Evolutionary conservation across 2,888 invertebrate species (phyloP), one percentile per base, ranked within the genome.

Genomic region (Aphodius sticticus): DNA sequence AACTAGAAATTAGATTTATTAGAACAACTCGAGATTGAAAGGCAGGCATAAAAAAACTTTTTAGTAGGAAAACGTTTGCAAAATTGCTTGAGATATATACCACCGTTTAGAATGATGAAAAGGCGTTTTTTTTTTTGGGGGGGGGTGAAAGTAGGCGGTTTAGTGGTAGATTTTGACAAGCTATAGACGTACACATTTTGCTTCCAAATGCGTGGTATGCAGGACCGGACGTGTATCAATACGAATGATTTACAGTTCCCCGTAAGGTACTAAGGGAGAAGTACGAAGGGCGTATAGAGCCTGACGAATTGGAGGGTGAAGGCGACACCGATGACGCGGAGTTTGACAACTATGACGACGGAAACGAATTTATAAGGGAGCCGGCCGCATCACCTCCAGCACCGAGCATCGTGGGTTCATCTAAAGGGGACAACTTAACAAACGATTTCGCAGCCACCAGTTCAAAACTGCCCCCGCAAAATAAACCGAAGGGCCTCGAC

Each of bases 191-290:
- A 5, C 9, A 7, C 9, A 12, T 9, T 53, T 53, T 12, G 9
- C 53, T 53, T 53, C 53, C 53, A 5, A 53, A 53, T 53, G 53
- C 12, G 53, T 12, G 53, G 12, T 5, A 53, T 3, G 2, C 53
- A 53, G 53, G 53, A 12, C 53, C 38, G 75, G 74, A 36, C 74
- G 35, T 37, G 37, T 37, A 16, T 70, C 69, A 69, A 76, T 36
- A 26, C 69, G 70, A 75, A 70, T 69, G 69, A 75, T 71, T 89
- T 87, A 1, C 91, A 96, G 96, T 96, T 82, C 96, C 96, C 4
- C 92, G 96, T 83, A 95, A 94, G 87, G 96, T 97, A 78, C 90
- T 96, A 81, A 95, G 95, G 87, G 95, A 96, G 89, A 93, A 94
- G 84, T 96, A 94, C 89, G 95, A 96, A 87, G 95, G 95, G 81